Base-by-base conservation (phyloP, 1,140 invertebrate species). In the Zophobas morio region DNA sequence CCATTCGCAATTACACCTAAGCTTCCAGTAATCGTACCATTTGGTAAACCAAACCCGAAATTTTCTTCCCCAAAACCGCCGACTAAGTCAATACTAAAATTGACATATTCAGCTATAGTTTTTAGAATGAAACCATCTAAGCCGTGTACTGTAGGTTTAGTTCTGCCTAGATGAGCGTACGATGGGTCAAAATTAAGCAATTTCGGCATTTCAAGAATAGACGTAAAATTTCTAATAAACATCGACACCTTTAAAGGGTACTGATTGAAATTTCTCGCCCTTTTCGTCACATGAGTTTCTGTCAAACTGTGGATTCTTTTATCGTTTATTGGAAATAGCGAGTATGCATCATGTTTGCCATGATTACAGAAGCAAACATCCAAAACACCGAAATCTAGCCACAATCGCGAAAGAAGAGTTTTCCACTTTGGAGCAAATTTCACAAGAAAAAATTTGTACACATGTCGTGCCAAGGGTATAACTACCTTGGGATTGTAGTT, bases 11-110 rank as follows among this genome's bases (percentile, higher is more conserved):
- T 60, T 54, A 87, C 86, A 5, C 84, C 84, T 51, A 88, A 76
- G 2, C 84, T 85, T 42, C 87, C 87, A 6, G 79, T 79, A 54
- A 80, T 82, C 0, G 83, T 84, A 1, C 86, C 85, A 47, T 87
- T 87, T 5, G 80, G 36, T 20, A 56, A 3, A 49, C 47, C 72
- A 47, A 47, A 34, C 8, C 74, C 76, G 75, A 77, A 79, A 33
- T 85, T 85, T 40, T 81, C 87, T 20, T 84, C 76, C 8, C 74
- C 35, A 2, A 78, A 82, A 72, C 83, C 79, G 1, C 46, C 60
- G n/a, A 75, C 5, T 3, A 84, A 80, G 0, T 83, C 75, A 1
- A 82, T 75, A 0, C 42, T 81, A 71, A 88, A 87, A 78, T 88
- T 88, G 74, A 87, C 78, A 2, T 77, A 42, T 47, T 83, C 76